phyloP scores from a whole-genome alignment of 2,888 invertebrate genomes.

The Caenorhabditis imperialis region DNA sequence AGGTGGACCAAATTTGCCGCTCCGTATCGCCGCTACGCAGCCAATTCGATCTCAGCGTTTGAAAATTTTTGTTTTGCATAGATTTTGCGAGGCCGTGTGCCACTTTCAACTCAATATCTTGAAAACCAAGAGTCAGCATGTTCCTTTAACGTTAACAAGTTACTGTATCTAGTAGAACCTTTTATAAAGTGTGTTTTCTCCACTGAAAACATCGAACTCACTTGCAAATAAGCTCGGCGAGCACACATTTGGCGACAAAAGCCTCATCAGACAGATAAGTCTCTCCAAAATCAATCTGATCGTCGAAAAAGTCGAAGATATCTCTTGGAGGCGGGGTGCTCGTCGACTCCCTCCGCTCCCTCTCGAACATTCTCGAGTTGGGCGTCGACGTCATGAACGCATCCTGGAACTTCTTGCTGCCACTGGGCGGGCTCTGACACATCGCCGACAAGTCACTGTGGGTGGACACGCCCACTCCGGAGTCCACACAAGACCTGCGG shows the following conservation, averaged over 20 bases:
- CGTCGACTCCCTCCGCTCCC: conserved; percentile 7
- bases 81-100: too few species aligned
- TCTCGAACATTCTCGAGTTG: conserved; percentile 1
- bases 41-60: too few species aligned
- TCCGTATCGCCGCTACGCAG: too few species aligned
- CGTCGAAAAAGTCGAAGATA: conserved; percentile 61
- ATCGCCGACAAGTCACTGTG: conserved; percentile 70
- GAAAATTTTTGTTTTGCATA: too few species aligned
- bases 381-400: conserved; percentile 51
- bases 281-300: conserved; percentile 56
- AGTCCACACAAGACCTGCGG: conserved; percentile 68
- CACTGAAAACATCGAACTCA: conserved; percentile 27
- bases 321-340: conserved; percentile 38
- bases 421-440: conserved; percentile 52
- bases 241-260: conserved; percentile 73
- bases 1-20: too few species aligned
- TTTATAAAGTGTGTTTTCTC: too few species aligned
- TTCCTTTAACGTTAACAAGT: too few species aligned
- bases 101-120: too few species aligned
- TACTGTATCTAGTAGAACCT: too few species aligned
- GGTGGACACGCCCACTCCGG: conserved; percentile 72
- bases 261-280: conserved; percentile 65
- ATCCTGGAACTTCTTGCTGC: conserved; percentile 20
- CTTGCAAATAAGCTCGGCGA: conserved; percentile 76
- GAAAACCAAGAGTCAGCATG: too few species aligned